These are phyloP conservation scores for Pseudorhombus dupliciocellatus DNA, from an alignment of 2,113 vertebrate species.

Conservation along the genomic window DNA sequence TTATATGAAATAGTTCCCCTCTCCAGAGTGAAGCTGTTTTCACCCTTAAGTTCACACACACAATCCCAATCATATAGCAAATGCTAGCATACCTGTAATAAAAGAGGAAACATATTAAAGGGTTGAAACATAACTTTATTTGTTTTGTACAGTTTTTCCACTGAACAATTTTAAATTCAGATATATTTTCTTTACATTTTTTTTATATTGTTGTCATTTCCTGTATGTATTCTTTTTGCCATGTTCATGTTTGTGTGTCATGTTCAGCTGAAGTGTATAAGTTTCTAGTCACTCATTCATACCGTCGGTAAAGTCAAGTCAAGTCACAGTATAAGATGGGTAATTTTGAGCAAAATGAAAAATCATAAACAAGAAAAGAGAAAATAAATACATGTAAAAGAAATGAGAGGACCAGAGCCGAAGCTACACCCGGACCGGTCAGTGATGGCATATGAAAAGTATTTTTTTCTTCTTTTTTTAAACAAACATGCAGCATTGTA, in stretches of 20 bases:
- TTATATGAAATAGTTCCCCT: no score
- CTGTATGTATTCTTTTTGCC: constrained; percentile 61
- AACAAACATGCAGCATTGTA: constrained; percentile 81
- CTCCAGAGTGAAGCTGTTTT: background rate
- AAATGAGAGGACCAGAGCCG: constrained; percentile 76
- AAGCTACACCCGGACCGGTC: constrained; percentile 69
- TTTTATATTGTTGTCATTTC: constrained; percentile 73
- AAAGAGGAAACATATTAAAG: constrained; percentile 47
- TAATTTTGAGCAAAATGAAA: constrained; percentile 72
- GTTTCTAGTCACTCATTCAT: constrained; percentile 85
- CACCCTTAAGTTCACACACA: background rate
- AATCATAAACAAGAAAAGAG: constrained; percentile 58
- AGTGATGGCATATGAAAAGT: constrained; percentile 72
- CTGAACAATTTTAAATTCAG: constrained; percentile 75
- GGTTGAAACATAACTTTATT: constrained; percentile 80
- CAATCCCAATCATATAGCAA: no score
- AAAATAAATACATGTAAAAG: constrained; percentile 80
- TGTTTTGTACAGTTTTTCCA: constrained; percentile 78
- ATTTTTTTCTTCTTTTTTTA: constrained; percentile 55
- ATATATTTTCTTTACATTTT: constrained; percentile 78
- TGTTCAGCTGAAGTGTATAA: constrained; percentile 78
- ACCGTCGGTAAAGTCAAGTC: constrained; percentile 86
- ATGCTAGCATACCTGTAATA: background rate
- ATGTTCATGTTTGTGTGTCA: constrained; percentile 82
- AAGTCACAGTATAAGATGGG: constrained; percentile 83